Percentiles rank a stretch among this genome's conserved stretches.
Evolutionary conservation across 2,888 invertebrate species (phyloP).

Genomic region (Limnephilus marmoratus): DNA sequence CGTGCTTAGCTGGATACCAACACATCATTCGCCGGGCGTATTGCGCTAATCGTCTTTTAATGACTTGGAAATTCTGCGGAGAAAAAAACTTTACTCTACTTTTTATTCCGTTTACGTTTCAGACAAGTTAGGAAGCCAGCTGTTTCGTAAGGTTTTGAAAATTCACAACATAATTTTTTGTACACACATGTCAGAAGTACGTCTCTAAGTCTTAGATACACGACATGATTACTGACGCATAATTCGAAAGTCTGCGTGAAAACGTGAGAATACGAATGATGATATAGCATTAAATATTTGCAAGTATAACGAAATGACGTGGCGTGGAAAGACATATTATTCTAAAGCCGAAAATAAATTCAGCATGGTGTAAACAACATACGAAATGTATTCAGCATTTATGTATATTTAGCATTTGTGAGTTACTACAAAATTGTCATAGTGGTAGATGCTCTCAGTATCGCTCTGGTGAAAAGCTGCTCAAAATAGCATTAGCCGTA

Average conservation of each 20-base stretch:
- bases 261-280: neutral
- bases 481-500: too few relatives aligned
- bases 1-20: neutral
- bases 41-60: neutral
- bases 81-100: neutral
- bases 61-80: neutral
- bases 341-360: too few relatives aligned
- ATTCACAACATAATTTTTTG: neutral
- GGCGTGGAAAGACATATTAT: neutral
- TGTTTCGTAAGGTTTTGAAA: neutral
- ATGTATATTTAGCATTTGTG: too few relatives aligned
- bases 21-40: neutral
- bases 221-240: neutral
- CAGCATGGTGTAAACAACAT: too few relatives aligned
- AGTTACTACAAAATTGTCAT: too few relatives aligned
- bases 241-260: neutral
- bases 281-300: neutral
- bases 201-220: too few relatives aligned
- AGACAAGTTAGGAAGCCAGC: neutral
- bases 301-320: neutral
- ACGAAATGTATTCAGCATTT: too few relatives aligned
- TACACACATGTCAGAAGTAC: neutral
- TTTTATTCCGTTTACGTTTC: neutral
- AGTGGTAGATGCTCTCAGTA: too few relatives aligned
- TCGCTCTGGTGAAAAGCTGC: too few relatives aligned